These are phyloP conservation scores for Tringa solitaria DNA, from an alignment of 2,113 vertebrate species.

Conservation along the genomic window DNA sequence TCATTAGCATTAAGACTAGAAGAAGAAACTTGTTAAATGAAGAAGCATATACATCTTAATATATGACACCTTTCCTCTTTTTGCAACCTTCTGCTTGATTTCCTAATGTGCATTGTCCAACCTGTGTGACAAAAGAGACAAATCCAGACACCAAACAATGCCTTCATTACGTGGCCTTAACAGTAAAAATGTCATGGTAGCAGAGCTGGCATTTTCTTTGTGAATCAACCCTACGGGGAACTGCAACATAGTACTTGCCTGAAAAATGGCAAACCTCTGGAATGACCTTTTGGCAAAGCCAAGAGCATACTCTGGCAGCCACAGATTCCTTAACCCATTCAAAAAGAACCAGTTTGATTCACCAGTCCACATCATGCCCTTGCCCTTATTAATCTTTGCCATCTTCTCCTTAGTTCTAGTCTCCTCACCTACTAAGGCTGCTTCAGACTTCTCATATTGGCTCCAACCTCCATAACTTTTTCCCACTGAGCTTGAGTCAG, in stretches of 20 bases:
- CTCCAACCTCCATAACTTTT: neutral
- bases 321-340: neutral
- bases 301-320: neutral
- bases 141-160: neutral
- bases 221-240: neutral
- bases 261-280: neutral
- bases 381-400: neutral
- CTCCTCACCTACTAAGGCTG: neutral
- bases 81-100: neutral
- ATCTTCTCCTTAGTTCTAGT: neutral
- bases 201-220: neutral
- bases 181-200: neutral
- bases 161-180: neutral
- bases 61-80: neutral
- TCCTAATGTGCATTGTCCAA: neutral
- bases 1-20: neutral
- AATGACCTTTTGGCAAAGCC: neutral
- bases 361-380: neutral
- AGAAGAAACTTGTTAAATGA: neutral
- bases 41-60: neutral
- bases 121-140: fast-evolving
- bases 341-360: neutral
- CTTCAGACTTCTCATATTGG: neutral
- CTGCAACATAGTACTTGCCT: neutral
- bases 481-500: neutral